Conservation (phyloP, 2,797 vertebrate genomes). For the Tapirus indicus region DNA sequence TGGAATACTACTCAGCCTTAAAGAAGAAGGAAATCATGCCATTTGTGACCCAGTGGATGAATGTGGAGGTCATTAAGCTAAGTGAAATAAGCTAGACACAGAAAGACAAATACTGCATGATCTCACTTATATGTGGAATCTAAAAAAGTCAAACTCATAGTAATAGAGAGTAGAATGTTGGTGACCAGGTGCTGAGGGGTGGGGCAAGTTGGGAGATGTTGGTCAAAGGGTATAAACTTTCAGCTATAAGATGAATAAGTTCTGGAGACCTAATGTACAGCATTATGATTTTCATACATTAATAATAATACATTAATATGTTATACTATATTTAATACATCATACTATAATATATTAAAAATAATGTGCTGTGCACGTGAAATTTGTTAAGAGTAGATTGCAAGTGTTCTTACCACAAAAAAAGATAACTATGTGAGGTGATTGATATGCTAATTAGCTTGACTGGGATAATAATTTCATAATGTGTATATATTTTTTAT, state of each 20-base stretch:
- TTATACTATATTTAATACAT: neutral
- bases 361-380: neutral
- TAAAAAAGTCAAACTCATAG: neutral
- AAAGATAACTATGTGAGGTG: neutral
- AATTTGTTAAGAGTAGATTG: neutral
- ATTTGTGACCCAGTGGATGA: neutral
- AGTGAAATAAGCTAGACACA: neutral
- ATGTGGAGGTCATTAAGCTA: neutral
- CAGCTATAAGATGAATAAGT: neutral
- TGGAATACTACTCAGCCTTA: neutral
- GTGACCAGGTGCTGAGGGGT: neutral
- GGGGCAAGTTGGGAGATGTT: neutral
- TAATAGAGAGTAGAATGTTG: neutral
- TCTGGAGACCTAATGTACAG: neutral
- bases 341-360: neutral
- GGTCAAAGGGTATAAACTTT: neutral
- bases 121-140: neutral
- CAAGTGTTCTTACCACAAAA: neutral
- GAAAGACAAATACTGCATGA: neutral
- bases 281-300: neutral
- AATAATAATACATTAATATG: neutral
- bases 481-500: neutral
- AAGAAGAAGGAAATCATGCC: neutral
- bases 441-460: neutral
- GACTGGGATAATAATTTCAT: neutral